phyloP scores from a whole-genome alignment of 2,888 invertebrate genomes.

The Panzeria rudis region DNA sequence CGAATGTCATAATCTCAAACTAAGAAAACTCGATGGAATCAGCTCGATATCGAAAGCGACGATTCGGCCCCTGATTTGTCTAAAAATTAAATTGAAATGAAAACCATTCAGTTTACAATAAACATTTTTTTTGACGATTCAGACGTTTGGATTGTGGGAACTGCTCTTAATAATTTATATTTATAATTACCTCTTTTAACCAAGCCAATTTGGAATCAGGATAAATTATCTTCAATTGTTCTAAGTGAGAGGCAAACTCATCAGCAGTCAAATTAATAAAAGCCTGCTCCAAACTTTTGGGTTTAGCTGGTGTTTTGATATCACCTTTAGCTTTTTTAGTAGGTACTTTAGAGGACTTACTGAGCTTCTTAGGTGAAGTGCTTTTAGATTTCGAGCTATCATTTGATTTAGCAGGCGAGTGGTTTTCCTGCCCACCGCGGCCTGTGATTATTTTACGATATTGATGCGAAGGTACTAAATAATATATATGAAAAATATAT shows the following conservation, averaged over 20 bases:
- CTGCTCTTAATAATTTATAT: not conserved
- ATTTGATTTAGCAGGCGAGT: conserved; percentile 70
- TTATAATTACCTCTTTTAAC: conserved; percentile 87
- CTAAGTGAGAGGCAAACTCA: conserved; percentile 85
- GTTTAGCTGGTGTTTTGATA: conserved; percentile 74
- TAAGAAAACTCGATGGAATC: no score
- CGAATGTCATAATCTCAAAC: no score
- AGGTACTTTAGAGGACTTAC: conserved; percentile 64
- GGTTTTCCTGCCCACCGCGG: conserved; percentile 69
- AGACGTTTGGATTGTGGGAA: no score
- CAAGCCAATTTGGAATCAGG: conserved; percentile 89
- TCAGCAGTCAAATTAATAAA: conserved; percentile 85
- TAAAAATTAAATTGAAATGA: no score
- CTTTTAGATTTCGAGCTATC: conserved; percentile 71
- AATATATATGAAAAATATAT: conserved; percentile 11
- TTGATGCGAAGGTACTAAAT: conserved; percentile 89
- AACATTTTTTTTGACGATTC: no score
- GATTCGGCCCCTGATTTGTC: no score
- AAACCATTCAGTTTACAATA: no score
- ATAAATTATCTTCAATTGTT: conserved; percentile 87
- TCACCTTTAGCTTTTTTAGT: conserved; percentile 57
- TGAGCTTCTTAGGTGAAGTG: conserved; percentile 44
- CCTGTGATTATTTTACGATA: conserved; percentile 87
- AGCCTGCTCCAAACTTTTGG: conserved; percentile 80
- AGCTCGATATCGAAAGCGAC: no score